These are phyloP conservation scores for Vidua macroura DNA, from an alignment of 2,113 vertebrate genomes.

Conservation along the genomic window DNA sequence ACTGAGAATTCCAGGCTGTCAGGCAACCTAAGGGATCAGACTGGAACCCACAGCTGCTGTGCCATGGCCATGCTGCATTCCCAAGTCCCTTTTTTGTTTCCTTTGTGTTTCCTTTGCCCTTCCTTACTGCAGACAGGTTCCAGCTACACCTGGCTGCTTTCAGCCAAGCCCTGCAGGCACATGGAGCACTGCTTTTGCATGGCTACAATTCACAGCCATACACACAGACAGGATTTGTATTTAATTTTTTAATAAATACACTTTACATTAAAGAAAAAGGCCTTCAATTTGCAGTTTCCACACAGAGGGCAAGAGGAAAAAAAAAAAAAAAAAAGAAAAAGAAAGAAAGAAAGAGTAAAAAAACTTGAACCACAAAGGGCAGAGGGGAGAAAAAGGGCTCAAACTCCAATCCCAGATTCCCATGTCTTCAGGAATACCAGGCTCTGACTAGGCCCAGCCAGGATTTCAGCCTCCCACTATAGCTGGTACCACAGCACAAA, in stretches of 20 bases:
- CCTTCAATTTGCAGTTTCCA: constrained; percentile 80
- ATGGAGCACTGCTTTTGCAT: not conserved
- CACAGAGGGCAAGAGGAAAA: constrained; percentile 54
- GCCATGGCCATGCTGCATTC: accelerated
- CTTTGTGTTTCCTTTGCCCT: not conserved
- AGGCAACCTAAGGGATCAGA: not conserved
- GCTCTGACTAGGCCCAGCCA: constrained; percentile 13
- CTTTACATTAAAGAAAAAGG: constrained; percentile 85
- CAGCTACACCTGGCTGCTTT: not conserved
- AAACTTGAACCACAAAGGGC: constrained; percentile 71
- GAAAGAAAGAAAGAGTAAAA: not conserved
- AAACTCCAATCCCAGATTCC: constrained; percentile 61
- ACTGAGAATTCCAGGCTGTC: not conserved
- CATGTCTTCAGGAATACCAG: constrained; percentile 44
- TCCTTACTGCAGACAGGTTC: not conserved
- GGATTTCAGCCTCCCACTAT: constrained; percentile 8
- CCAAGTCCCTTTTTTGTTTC: not conserved
- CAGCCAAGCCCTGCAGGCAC: not conserved
- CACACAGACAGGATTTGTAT: constrained; percentile 68
- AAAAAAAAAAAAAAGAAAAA: not conserved
- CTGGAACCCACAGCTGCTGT: accelerated
- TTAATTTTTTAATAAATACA: constrained; percentile 87
- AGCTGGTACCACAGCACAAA: not conserved
- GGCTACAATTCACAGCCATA: constrained; percentile 38
- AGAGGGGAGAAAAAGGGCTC: constrained; percentile 65